Percentiles rank a stretch among this genome's conserved stretches.
These are phyloP conservation scores for Notodonta ziczac DNA, from an alignment of 2,888 invertebrate species.

Conservation along the genomic window DNA sequence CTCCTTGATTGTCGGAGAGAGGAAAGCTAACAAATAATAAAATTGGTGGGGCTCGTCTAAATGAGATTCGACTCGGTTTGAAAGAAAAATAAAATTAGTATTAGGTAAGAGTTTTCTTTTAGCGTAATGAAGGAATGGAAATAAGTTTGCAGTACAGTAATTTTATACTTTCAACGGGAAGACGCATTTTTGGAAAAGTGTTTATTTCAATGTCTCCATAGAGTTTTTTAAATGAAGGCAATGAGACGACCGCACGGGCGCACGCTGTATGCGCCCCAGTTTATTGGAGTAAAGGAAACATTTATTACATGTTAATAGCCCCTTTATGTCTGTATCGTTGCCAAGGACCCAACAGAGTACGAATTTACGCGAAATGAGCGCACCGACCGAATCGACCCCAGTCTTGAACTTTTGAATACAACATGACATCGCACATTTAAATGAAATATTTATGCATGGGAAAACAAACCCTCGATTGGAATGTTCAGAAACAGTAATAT, in stretches of 20 bases:
- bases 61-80: slow-evolving; percentile 20
- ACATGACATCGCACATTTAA: slow-evolving; percentile 15
- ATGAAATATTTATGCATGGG: slow-evolving; percentile 33
- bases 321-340: slow-evolving; percentile 69
- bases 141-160: not conserved
- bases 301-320: slow-evolving; percentile 76
- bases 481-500: slow-evolving; percentile 66
- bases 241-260: slow-evolving; percentile 52
- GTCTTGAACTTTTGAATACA: slow-evolving; percentile 1
- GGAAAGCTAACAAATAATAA: slow-evolving; percentile 29
- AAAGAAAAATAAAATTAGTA: slow-evolving; percentile 13
- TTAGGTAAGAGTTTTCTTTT: not conserved
- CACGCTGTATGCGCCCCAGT: slow-evolving; percentile 58
- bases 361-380: slow-evolving; percentile 41
- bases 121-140: not conserved
- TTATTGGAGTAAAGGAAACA: slow-evolving; percentile 70
- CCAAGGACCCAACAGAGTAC: slow-evolving; percentile 63
- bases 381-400: slow-evolving; percentile 27
- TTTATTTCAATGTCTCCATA: slow-evolving; percentile 46
- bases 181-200: slow-evolving; percentile 16
- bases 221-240: slow-evolving; percentile 69
- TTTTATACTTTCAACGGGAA: slow-evolving; percentile 9
- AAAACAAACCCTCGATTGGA: slow-evolving; percentile 32
- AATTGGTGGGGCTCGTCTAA: slow-evolving; percentile 19
- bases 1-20: slow-evolving; percentile 34